phyloP scores from a whole-genome alignment of 2,888 invertebrate genomes.

The Athrips mouffetella region DNA sequence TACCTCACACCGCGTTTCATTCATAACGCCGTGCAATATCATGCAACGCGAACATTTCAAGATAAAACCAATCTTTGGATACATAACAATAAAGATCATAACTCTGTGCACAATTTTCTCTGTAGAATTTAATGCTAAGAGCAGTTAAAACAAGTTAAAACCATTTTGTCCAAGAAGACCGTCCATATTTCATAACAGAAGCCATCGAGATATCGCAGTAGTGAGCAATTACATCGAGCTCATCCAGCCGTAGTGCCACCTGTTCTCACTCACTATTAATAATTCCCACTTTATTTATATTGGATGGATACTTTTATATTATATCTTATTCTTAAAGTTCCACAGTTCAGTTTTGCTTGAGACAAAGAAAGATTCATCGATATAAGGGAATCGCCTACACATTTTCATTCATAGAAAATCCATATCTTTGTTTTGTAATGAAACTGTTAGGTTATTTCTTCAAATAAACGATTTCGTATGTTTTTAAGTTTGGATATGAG shows the following conservation, averaged over 20 bases:
- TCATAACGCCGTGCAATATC: conserved; percentile 21
- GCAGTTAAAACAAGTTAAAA: conserved; percentile 3
- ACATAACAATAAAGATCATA: too few species aligned
- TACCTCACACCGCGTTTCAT: conserved; percentile 32
- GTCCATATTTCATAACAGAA: conserved; percentile 11
- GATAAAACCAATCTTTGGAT: background rate
- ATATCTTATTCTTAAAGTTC: background rate
- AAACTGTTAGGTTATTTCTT: conserved; percentile 69
- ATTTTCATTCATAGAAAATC: conserved; percentile 67
- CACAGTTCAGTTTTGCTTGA: conserved; percentile 34
- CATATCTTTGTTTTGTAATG: conserved; percentile 70
- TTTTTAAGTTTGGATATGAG: conserved; percentile 38
- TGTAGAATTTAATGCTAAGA: background rate
- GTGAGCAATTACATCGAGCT: conserved; percentile 66
- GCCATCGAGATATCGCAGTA: conserved; percentile 51
- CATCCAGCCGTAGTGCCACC: conserved; percentile 62
- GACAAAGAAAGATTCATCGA: conserved; percentile 28
- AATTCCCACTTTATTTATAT: conserved; percentile 38
- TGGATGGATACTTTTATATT: background rate
- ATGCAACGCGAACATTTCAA: background rate
- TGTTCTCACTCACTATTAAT: conserved; percentile 65
- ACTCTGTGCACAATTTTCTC: too few species aligned
- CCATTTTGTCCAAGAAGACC: conserved; percentile 31
- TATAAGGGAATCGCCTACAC: conserved; percentile 67
- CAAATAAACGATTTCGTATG: conserved; percentile 54